Percentiles rank a stretch among this genome's conserved stretches.
Conservation (phyloP, 35 echinoderm and acorn worm genomes). For the Stichopus chloronotus region DNA sequence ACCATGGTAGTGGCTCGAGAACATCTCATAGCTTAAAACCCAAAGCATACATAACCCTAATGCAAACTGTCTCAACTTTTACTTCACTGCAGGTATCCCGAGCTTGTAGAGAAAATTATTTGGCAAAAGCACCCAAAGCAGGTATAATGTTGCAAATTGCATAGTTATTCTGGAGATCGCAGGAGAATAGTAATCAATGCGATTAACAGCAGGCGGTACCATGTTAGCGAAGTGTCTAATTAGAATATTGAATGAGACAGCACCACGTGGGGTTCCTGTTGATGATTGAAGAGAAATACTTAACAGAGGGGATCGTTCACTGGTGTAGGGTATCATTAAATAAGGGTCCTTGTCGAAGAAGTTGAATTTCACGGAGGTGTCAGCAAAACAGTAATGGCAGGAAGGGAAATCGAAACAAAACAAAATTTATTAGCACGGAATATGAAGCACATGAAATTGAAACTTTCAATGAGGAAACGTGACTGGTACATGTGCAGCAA, state of each 20-base stretch:
- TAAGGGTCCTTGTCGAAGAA: not conserved
- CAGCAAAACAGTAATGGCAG: too few relatives aligned
- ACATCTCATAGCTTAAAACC: too few relatives aligned
- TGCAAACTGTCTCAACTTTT: too few relatives aligned
- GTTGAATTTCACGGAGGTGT: too few relatives aligned
- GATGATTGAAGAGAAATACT: not conserved
- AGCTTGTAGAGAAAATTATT: too few relatives aligned
- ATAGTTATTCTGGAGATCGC: not conserved
- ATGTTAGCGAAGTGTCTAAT: not conserved
- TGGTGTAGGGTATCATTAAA: not conserved
- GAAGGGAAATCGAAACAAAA: too few relatives aligned
- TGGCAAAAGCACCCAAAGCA: not conserved
- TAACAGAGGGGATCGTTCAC: not conserved
- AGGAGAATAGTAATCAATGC: not conserved
- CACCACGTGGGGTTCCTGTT: not conserved
- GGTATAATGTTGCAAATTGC: not conserved
- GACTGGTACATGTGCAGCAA: too few relatives aligned
- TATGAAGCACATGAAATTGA: too few relatives aligned
- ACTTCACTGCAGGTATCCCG: not conserved
- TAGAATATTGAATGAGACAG: not conserved
- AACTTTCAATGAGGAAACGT: too few relatives aligned
- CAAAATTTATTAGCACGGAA: too few relatives aligned
- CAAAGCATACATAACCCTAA: too few relatives aligned
- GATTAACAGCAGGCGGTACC: not conserved
- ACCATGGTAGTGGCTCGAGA: too few relatives aligned